phyloP scores from a whole-genome alignment of 2,888 invertebrate genomes.

The Phlogophora meticulosa region DNA sequence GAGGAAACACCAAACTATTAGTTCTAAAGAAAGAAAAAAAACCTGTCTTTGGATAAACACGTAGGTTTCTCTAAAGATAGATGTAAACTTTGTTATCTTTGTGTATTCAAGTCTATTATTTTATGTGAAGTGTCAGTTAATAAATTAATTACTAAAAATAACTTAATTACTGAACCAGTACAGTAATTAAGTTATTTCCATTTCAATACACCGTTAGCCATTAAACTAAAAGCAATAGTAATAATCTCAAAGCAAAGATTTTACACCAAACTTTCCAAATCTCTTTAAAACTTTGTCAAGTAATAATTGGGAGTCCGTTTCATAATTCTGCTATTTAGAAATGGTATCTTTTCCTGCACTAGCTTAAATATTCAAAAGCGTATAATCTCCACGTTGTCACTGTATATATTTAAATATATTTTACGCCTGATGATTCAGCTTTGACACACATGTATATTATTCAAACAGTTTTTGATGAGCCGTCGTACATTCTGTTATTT shows the following conservation, averaged over 20 bases:
- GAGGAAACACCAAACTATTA: no score
- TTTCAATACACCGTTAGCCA: slow-evolving; percentile 37
- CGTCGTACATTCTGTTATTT: slow-evolving; percentile 60
- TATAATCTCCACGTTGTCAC: slow-evolving; percentile 61
- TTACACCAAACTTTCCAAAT: slow-evolving; percentile 47
- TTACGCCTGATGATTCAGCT: slow-evolving; percentile 67
- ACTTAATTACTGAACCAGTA: background rate
- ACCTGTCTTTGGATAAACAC: no score
- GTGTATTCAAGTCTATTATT: no score
- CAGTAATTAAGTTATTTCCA: slow-evolving; percentile 38
- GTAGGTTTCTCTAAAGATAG: no score
- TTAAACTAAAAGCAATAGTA: slow-evolving; percentile 49
- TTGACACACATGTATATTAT: slow-evolving; percentile 66
- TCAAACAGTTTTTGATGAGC: slow-evolving; percentile 72
- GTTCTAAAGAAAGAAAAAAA: no score
- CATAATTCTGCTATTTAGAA: slow-evolving; percentile 30
- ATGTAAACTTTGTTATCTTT: no score
- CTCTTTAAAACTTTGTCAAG: slow-evolving; percentile 36
- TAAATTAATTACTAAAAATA: no score
- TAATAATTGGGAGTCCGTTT: slow-evolving; percentile 29
- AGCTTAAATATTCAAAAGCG: slow-evolving; percentile 54
- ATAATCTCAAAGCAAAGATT: slow-evolving; percentile 45
- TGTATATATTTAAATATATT: slow-evolving; percentile 74
- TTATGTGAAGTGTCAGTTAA: no score
- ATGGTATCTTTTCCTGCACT: slow-evolving; percentile 36